These are phyloP conservation scores for Tenualosa ilisha DNA, from an alignment of 2,797 vertebrate species.

Conservation along the genomic window DNA sequence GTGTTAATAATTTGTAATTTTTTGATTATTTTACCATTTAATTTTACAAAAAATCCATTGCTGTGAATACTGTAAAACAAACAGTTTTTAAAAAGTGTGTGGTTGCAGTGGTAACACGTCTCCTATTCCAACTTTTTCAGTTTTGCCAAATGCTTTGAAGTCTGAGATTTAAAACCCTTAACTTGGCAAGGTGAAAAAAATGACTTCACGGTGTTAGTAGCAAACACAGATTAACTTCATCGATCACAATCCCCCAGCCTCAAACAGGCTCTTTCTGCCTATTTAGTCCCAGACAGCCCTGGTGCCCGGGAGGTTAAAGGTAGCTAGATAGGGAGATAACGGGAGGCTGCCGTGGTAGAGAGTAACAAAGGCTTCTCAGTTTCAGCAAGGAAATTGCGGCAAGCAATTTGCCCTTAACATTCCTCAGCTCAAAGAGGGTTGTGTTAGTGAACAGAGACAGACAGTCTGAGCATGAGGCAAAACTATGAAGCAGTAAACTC, in stretches of 20 bases:
- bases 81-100: not conserved
- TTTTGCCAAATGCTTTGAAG: not conserved
- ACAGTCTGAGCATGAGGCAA: not conserved
- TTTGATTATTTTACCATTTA: not conserved
- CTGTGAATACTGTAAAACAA: not conserved
- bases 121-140: not conserved
- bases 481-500: not conserved
- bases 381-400: conserved; percentile 16
- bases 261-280: conserved; percentile 26
- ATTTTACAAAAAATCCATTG: not conserved
- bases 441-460: not conserved
- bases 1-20: too few relatives aligned
- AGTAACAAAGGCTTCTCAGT: conserved; percentile 38
- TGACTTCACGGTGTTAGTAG: not conserved
- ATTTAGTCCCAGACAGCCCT: conserved; percentile 27
- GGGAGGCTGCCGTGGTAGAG: conserved; percentile 17
- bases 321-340: conserved; percentile 42
- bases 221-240: conserved; percentile 25
- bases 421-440: conserved; percentile 53
- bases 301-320: conserved; percentile 30
- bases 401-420: conserved; percentile 21
- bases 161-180: conserved; percentile 1
- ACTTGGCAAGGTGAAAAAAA: not conserved
- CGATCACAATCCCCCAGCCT: not conserved
- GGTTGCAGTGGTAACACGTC: not conserved